A percentile compares a stretch with the other conserved stretches of the same genome.
Conservation (phyloP, 2,113 vertebrate genomes). For the Pavo muticus region DNA sequence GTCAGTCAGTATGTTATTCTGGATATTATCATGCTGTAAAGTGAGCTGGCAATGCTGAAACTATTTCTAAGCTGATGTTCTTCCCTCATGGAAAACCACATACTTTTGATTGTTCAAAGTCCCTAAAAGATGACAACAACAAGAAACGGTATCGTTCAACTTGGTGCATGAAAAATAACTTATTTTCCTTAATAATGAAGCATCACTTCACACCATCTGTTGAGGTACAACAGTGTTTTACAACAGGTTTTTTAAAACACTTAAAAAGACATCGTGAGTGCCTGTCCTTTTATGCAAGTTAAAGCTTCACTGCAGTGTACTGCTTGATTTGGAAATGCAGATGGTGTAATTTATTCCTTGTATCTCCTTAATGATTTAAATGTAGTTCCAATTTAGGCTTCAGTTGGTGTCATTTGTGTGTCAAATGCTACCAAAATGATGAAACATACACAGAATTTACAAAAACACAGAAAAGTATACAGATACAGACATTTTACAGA, state of each 20-base stretch:
- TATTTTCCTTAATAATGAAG: constrained; percentile 20
- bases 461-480: constrained; percentile 18
- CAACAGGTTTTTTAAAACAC: constrained; percentile 47
- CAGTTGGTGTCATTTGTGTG: constrained; percentile 12
- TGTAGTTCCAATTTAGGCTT: constrained; percentile 52
- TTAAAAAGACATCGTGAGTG: constrained; percentile 43
- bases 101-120: background rate
- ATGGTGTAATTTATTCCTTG: constrained; percentile 36
- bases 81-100: constrained; percentile 47
- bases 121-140: constrained; percentile 50
- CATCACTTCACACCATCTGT: constrained; percentile 37
- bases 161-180: constrained; percentile 43
- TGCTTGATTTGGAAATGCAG: constrained; percentile 45
- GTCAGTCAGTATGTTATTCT: background rate
- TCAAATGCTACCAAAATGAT: constrained; percentile 29
- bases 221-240: constrained; percentile 58
- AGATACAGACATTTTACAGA: constrained; percentile 9
- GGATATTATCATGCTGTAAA: constrained; percentile 12
- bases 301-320: constrained; percentile 38
- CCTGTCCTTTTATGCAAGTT: constrained; percentile 38
- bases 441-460: constrained; percentile 13
- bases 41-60: constrained; percentile 38
- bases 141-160: constrained; percentile 60
- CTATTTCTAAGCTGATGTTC: constrained; percentile 43
- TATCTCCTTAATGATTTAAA: constrained; percentile 41